These are phyloP conservation scores for Anoplolepis gracilipes DNA, from an alignment of 1,140 invertebrate genomes.

Conservation along the genomic window DNA sequence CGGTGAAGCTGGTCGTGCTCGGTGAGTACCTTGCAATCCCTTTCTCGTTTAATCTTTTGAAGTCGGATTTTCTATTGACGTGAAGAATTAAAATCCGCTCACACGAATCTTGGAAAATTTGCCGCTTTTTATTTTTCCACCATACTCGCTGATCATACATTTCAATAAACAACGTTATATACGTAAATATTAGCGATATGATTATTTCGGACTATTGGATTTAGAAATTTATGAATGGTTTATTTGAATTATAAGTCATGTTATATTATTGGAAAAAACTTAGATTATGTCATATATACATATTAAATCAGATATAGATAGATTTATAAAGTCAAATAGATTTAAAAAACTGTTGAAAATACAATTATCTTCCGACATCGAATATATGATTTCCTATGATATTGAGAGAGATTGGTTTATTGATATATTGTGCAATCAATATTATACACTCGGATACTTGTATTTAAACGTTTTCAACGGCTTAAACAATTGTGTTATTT, in stretches of 20 bases:
- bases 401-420: slow-evolving; percentile 17
- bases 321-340: background rate
- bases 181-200: background rate
- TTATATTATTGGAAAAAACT: background rate
- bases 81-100: slow-evolving; percentile 5
- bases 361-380: background rate
- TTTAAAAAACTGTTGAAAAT: slow-evolving; percentile 1
- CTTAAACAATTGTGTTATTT: background rate
- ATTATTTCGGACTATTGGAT: background rate
- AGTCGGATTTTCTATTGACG: slow-evolving; percentile 10
- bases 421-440: slow-evolving; percentile 6
- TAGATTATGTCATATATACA: background rate
- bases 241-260: background rate
- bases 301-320: background rate
- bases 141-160: background rate
- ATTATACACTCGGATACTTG: slow-evolving; percentile 4
- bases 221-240: background rate
- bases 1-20: slow-evolving; percentile 89
- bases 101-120: background rate
- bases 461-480: background rate
- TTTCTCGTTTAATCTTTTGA: background rate
- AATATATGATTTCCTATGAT: background rate
- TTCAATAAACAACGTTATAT: background rate
- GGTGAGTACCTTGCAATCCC: slow-evolving; percentile 85
- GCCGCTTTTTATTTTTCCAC: background rate